phyloP scores from a whole-genome alignment of 2,888 invertebrate genomes.

The Barypeithes pellucidus region DNA sequence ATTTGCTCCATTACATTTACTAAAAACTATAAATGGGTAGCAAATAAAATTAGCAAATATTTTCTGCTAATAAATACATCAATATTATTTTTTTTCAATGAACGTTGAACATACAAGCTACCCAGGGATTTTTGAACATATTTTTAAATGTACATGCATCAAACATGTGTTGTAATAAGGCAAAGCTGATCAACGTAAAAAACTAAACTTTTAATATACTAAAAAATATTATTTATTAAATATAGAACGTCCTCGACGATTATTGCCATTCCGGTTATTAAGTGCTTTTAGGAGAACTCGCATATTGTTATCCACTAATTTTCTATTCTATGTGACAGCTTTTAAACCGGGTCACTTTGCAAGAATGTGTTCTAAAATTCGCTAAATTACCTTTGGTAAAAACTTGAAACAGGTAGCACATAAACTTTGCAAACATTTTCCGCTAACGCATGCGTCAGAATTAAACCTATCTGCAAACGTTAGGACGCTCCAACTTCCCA shows the following conservation, averaged over 20 bases:
- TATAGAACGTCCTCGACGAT: neutral
- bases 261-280: slow-evolving; percentile 1
- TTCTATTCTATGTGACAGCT: neutral
- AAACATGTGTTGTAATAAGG: no score
- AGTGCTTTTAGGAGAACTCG: neutral
- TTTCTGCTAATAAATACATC: no score
- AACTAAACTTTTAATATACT: no score
- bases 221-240: neutral
- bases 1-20: no score
- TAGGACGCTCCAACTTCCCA: slow-evolving; percentile 27
- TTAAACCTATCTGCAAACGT: slow-evolving; percentile 32
- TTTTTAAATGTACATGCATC: no score
- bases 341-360: slow-evolving; percentile 5
- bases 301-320: slow-evolving; percentile 5
- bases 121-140: no score
- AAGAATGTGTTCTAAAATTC: slow-evolving; percentile 12
- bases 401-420: slow-evolving; percentile 29
- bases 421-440: slow-evolving; percentile 30
- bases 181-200: no score
- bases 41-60: no score
- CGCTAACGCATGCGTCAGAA: slow-evolving; percentile 25
- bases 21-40: no score
- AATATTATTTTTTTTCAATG: no score
- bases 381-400: slow-evolving; percentile 15
- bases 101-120: no score